Evolutionary conservation across 2,888 invertebrate genomes (phyloP), one percentile per base, ranked within the genome.

Genomic region (Tanytarsus gracilentus): DNA sequence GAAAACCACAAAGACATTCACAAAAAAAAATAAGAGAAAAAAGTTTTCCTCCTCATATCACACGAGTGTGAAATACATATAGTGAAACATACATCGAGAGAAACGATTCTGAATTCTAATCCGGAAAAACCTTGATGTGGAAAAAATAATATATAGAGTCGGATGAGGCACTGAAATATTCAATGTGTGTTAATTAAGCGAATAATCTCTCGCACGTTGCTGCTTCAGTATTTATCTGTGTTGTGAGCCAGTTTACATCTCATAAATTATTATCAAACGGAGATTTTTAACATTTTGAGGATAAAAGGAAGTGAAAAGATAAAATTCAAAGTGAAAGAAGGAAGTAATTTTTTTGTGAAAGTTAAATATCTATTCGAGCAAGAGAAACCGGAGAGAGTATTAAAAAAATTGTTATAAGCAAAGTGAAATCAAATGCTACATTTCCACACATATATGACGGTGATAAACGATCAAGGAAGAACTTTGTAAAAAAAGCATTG

Each of bases 301-400:
- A 33, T 33, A 33, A 33, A 33, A n/a, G 33, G n/a, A n/a, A 33
- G 33, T n/a, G n/a, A 33, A 9, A 33, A 2, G 9, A 33, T 33
- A 33, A 11, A n/a, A 5, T 36, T 16, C 16, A 30, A 25, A 55
- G 53, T 55, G 39, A 55, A 39, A 55, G 53, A 55, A 55, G 53
- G 53, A 55, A 55, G 53, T 55, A 55, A 55, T 30, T n/a, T n/a
- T 48, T 4, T 58, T 58, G 58, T 58, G 58, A 58, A 58, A 58
- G 58, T 58, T 58, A 40, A 29, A 29, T 40, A 9, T n/a, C 11
- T 6, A 29, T 21, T 9, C 14, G 25, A 33, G 18, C 3, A 2
- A 29, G 21, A 29, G 25, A 29, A 55, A 40, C 3, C 25, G 18
- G 40, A 44, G 48, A 48, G 25, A 55, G 18, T 2, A 40, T 27